A percentile compares a stretch with the other conserved stretches of the same genome.
Conservation (phyloP, 2,113 vertebrate species). For the Labrus mixtus region DNA sequence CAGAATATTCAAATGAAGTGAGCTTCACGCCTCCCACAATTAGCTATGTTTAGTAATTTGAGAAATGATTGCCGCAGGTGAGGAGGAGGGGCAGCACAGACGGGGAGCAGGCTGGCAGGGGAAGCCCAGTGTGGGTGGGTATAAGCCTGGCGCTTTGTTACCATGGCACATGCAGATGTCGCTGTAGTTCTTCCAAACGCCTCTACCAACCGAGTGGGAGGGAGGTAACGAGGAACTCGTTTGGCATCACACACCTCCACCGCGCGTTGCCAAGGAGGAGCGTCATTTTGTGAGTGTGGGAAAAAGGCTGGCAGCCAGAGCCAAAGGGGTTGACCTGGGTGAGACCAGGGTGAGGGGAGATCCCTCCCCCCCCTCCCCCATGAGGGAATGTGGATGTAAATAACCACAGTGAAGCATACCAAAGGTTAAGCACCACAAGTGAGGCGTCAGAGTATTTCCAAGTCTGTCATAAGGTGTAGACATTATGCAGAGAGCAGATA, state of each 20-base stretch:
- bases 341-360: slow-evolving; percentile 53
- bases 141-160: slow-evolving; percentile 84
- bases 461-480: slow-evolving; percentile 87
- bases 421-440: slow-evolving; percentile 81
- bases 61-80: slow-evolving; percentile 79
- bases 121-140: slow-evolving; percentile 76
- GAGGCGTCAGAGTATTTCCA: slow-evolving; percentile 70
- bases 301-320: slow-evolving; percentile 62
- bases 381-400: slow-evolving; percentile 88
- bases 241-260: slow-evolving; percentile 81
- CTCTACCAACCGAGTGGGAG: slow-evolving; percentile 85
- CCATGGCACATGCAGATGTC: slow-evolving; percentile 98
- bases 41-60: slow-evolving; percentile 86
- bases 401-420: slow-evolving; percentile 84
- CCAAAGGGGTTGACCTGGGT: slow-evolving; percentile 50
- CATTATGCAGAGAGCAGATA: slow-evolving; percentile 88
- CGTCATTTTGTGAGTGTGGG: slow-evolving; percentile 55
- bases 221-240: slow-evolving; percentile 87
- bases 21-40: slow-evolving; percentile 90
- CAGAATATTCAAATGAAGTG: slow-evolving; percentile 90
- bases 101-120: slow-evolving; percentile 70
- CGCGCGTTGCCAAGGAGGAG: slow-evolving; percentile 66
- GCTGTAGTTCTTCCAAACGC: slow-evolving; percentile 99
- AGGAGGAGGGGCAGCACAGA: slow-evolving; percentile 67
- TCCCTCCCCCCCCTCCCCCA: slow-evolving; percentile 79